A percentile compares a stretch with the other conserved stretches of the same genome.
Evolutionary conservation across 2,888 invertebrate species (phyloP).

Genomic region (Geotrupes spiniger): DNA sequence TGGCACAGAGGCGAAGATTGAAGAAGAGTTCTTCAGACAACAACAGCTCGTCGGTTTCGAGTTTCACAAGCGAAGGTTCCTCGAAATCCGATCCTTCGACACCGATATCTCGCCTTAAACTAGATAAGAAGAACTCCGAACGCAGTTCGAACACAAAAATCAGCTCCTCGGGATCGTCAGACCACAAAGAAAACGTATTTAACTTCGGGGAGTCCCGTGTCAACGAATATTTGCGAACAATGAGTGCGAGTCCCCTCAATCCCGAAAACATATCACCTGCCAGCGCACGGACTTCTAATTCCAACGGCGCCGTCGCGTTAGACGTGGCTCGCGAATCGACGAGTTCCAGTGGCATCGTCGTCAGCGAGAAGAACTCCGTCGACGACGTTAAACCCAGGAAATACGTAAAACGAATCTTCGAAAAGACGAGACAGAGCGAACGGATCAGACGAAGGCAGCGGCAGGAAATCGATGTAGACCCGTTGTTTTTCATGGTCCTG

Average conservation of each 20-base stretch:
- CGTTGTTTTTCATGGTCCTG: conserved; percentile 28
- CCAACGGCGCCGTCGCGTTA: conserved; percentile 17
- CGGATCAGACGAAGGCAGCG: conserved; percentile 44
- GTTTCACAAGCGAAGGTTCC: conserved; percentile 48
- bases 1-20: conserved; percentile 66
- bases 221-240: conserved; percentile 52
- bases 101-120: conserved; percentile 29
- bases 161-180: conserved; percentile 26
- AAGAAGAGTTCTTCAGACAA: conserved; percentile 56
- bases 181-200: conserved; percentile 45
- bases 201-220: conserved; percentile 53
- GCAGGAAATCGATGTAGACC: conserved; percentile 40
- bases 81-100: conserved; percentile 40
- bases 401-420: conserved; percentile 34
- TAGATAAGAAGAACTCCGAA: conserved; percentile 37
- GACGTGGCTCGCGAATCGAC: conserved; percentile 34
- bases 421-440: conserved; percentile 45
- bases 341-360: conserved; percentile 41
- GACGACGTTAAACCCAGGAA: conserved; percentile 28
- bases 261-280: conserved; percentile 30
- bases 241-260: conserved; percentile 39
- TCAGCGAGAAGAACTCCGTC: conserved; percentile 34
- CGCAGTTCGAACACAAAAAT: conserved; percentile 23
- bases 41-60: conserved; percentile 45
- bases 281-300: conserved; percentile 29